Evolutionary conservation across 2,113 vertebrate genomes (phyloP).

Genomic region (Rhinolophus ferrumequinum): DNA sequence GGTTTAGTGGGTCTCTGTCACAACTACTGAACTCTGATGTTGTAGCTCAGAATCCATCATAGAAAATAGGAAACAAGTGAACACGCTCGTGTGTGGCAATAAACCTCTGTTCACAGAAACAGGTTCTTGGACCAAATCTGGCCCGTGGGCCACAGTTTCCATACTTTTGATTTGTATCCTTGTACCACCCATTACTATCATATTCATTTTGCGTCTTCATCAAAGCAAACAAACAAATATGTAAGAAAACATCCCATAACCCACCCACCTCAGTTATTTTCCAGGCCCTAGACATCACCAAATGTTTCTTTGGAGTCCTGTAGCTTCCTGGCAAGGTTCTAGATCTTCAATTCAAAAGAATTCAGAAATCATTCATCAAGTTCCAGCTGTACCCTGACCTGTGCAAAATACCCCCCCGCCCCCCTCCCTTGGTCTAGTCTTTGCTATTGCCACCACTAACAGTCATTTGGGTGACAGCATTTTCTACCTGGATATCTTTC

Average conservation of each 20-base stretch:
- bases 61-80: background rate
- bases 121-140: background rate
- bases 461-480: background rate
- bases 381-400: too few species aligned
- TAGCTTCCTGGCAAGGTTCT: background rate
- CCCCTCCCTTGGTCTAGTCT: background rate
- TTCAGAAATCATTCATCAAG: background rate
- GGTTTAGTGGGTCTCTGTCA: background rate
- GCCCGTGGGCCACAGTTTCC: background rate
- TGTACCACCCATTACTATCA: background rate
- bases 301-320: background rate
- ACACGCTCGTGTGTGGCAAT: fast-evolving
- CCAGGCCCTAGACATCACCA: background rate
- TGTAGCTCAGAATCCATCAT: background rate
- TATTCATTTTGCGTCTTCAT: background rate
- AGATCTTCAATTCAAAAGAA: background rate
- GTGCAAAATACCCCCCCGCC: background rate
- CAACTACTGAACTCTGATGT: background rate
- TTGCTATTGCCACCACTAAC: fast-evolving
- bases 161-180: background rate
- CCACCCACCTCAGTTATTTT: background rate
- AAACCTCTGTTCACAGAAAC: background rate
- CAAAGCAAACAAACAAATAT: background rate
- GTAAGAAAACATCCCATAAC: background rate
- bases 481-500: background rate